Percentiles rank a stretch among this genome's conserved stretches.
These are phyloP conservation scores for Gastracanthus pulcherrimus DNA, from an alignment of 2,888 invertebrate species.

Conservation along the genomic window DNA sequence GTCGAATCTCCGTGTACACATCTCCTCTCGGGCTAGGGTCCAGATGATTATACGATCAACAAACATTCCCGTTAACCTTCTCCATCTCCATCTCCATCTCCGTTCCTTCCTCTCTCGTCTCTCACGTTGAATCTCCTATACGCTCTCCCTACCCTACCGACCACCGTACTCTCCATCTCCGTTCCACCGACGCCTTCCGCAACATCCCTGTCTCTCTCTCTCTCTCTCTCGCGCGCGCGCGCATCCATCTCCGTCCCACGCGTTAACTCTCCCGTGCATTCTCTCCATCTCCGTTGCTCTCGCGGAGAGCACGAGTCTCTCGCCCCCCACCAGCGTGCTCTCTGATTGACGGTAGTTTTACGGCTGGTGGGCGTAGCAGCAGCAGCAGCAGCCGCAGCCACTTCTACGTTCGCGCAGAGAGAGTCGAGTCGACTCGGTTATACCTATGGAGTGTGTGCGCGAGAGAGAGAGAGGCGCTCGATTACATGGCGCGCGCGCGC, in stretches of 20 bases:
- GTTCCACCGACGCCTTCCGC: conserved; percentile 15
- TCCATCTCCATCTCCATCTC: conserved; percentile 8
- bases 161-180: not conserved
- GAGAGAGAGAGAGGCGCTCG: conserved; percentile 40
- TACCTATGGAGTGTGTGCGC: conserved; percentile 22
- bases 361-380: conserved; percentile 58
- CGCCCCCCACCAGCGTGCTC: conserved; percentile 44
- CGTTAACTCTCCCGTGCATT: not conserved
- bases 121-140: conserved; percentile 16
- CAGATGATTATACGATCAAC: conserved; percentile 39
- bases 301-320: no score
- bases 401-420: conserved; percentile 44
- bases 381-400: conserved; percentile 48
- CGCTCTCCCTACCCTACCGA: not conserved
- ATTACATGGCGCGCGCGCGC: conserved; percentile 55
- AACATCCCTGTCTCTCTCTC: not conserved
- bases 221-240: not conserved
- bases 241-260: not conserved
- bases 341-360: conserved; percentile 59
- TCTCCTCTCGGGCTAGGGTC: not conserved
- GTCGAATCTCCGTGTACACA: not conserved
- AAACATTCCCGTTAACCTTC: conserved; percentile 45
- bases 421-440: conserved; percentile 2
- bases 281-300: conserved; percentile 40
- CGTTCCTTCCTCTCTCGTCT: not conserved